Percentiles rank a stretch among this genome's conserved stretches.
These are phyloP conservation scores for Moxostoma hubbsi DNA, from an alignment of 2,797 vertebrate genomes.

Conservation along the genomic window DNA sequence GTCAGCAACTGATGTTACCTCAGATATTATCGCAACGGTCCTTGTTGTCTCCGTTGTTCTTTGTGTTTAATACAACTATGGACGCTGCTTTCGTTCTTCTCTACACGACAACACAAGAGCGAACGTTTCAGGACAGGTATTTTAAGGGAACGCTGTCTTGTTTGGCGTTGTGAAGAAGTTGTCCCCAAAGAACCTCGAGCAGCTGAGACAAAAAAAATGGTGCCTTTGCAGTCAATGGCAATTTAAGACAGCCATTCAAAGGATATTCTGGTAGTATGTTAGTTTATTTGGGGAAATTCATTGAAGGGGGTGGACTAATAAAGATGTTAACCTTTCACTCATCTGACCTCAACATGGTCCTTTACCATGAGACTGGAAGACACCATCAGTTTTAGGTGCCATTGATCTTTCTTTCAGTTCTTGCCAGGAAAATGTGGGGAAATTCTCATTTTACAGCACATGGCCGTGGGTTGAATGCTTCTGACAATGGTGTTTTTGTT, in stretches of 20 bases:
- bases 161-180: slow-evolving; percentile 37
- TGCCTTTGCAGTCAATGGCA: slow-evolving; percentile 36
- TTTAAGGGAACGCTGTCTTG: slow-evolving; percentile 45
- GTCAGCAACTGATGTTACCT: slow-evolving; percentile 74
- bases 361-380: slow-evolving; percentile 9
- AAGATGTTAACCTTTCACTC: background rate
- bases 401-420: slow-evolving; percentile 9
- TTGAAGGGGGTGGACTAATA: background rate
- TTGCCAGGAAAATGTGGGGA: slow-evolving; percentile 15
- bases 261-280: background rate
- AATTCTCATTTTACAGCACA: slow-evolving; percentile 17
- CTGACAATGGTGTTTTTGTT: slow-evolving; percentile 30
- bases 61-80: slow-evolving; percentile 23
- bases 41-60: slow-evolving; percentile 54
- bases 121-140: slow-evolving; percentile 35
- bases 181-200: slow-evolving; percentile 58
- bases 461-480: slow-evolving; percentile 17
- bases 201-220: slow-evolving; percentile 26
- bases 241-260: background rate
- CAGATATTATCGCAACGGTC: slow-evolving; percentile 66
- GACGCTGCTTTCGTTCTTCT: background rate
- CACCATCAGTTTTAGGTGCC: slow-evolving; percentile 10
- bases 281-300: slow-evolving; percentile 25
- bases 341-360: slow-evolving; percentile 27
- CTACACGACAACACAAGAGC: slow-evolving; percentile 41